Evolutionary conservation across 2,888 invertebrate genomes (phyloP).

Genomic region (Nomada lathburiana): DNA sequence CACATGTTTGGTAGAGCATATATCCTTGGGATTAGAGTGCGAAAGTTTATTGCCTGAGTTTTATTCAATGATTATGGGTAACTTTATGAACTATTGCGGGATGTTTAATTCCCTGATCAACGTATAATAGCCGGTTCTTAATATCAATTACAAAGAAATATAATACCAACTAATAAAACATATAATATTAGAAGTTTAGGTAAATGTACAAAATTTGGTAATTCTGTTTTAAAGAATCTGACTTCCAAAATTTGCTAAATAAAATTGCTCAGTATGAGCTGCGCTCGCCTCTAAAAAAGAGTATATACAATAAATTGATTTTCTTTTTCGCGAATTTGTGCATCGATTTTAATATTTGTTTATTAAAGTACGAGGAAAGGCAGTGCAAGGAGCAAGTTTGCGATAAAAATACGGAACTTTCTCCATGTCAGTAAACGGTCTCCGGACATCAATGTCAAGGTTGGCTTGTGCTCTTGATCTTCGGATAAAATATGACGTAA

Average conservation of each 20-base stretch:
- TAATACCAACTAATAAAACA: no score
- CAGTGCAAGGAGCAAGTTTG: neutral
- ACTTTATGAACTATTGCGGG: neutral
- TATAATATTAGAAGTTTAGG: no score
- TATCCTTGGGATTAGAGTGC: no score
- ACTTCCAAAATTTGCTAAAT: no score
- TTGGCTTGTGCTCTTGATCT: conserved; percentile 72
- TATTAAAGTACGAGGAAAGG: neutral
- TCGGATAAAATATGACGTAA: conserved; percentile 69
- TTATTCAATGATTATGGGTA: neutral
- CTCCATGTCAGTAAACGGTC: conserved; percentile 26
- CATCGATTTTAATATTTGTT: neutral
- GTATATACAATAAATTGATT: no score
- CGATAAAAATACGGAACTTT: conserved; percentile 41
- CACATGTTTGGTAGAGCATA: neutral
- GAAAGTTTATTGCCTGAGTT: neutral
- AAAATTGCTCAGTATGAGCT: no score
- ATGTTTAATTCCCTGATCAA: neutral
- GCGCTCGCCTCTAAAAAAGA: no score
- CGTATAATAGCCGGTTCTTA: no score
- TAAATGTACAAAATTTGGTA: no score
- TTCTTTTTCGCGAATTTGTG: neutral
- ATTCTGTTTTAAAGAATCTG: no score
- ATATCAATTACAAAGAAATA: no score
- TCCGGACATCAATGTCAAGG: conserved; percentile 71